Base-by-base conservation (phyloP, 2,797 vertebrate species). In the Apogon talboti region DNA sequence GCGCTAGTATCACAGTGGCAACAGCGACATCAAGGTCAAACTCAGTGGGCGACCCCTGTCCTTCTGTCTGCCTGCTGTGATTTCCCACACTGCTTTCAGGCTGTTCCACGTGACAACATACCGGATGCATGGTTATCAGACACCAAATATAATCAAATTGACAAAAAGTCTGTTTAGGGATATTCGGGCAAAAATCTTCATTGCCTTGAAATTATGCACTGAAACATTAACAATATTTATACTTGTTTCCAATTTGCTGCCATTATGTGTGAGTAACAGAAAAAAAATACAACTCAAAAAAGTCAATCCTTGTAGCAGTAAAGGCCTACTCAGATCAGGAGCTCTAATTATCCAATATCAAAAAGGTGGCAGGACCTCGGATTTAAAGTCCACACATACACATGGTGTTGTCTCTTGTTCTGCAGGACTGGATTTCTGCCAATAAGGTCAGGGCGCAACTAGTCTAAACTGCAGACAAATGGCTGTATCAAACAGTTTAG, bases 41-140 rank as follows among this genome's bases (percentile, higher is more conserved):
- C 67, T 75, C 79, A 68, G 69, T 63, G 65, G 78, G 76, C 57
- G 76, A 85, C 74, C 79, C 60, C 56, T 64, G 76, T 81, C 70
- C 77, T 75, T 78, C 74, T 83, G 82, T 74, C 53, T 64, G 59
- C 76, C 74, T 51, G 50, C 82, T 77, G 66, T 43, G 61, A 58
- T 80, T 62, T 72, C 69, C 66, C 73, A 82, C 58, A 65, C 12
- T 71, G 66, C 76, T 83, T 41, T 55, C 11, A 21, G 61, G 42
- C 44, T 43, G 4, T 24, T 63, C 45, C 65, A 74, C 47, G 45
- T 70, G 66, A 79, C 45, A 76, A 71, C 47, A 67, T 51, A 63
- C 30, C 24, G 15, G 53, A 28, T n/a, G 8, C 3, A 19, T 37
- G 57, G 55, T 53, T 45, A 53, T 49, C 15, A 40, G 42, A 60